Conservation (phyloP, 2,888 invertebrate genomes). For the Drosophila kuntzei region DNA sequence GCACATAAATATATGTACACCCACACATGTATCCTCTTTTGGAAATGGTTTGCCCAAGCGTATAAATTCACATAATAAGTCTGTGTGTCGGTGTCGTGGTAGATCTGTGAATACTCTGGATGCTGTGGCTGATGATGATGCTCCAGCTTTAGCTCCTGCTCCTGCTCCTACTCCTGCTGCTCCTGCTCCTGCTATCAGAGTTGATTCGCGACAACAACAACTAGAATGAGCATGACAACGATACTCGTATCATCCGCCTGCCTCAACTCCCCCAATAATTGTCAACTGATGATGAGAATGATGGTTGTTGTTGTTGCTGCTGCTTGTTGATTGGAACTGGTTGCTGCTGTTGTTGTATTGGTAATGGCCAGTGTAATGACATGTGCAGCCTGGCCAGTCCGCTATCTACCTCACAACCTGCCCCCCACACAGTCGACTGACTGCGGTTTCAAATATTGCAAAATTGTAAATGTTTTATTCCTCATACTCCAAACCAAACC, state of each 20-base stretch:
- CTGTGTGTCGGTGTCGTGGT: conserved; percentile 65
- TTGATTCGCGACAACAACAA: conserved; percentile 56
- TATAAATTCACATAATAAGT: conserved; percentile 79
- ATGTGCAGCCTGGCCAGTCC: conserved; percentile 48
- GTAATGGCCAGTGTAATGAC: conserved; percentile 66
- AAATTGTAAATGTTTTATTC: conserved; percentile 72
- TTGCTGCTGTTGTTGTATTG: conserved; percentile 9
- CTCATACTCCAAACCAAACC: conserved; percentile 2
- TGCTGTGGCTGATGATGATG: conserved; percentile 58
- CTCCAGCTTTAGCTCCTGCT: conserved; percentile 10
- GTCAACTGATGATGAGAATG: conserved; percentile 19
- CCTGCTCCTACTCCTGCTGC: conserved; percentile 5
- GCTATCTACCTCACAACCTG: conserved; percentile 10
- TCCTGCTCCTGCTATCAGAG: conserved; percentile 43
- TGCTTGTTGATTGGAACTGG: conserved; percentile 23
- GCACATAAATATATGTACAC: conserved; percentile 12
- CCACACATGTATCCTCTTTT: conserved; percentile 6
- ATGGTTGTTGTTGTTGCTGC: conserved; percentile 24
- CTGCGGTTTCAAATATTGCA: conserved; percentile 82
- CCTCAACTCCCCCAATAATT: conserved; percentile 25
- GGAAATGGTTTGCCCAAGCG: conserved; percentile 64
- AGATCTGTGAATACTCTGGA: conserved; percentile 44
- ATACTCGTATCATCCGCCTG: conserved; percentile 51
- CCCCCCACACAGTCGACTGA: conserved; percentile 35
- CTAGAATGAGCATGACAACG: conserved; percentile 45